A percentile compares a stretch with the other conserved stretches of the same genome.
Evolutionary conservation across 2,113 vertebrate species (phyloP).

Genomic region (Cryptotis parvus): DNA sequence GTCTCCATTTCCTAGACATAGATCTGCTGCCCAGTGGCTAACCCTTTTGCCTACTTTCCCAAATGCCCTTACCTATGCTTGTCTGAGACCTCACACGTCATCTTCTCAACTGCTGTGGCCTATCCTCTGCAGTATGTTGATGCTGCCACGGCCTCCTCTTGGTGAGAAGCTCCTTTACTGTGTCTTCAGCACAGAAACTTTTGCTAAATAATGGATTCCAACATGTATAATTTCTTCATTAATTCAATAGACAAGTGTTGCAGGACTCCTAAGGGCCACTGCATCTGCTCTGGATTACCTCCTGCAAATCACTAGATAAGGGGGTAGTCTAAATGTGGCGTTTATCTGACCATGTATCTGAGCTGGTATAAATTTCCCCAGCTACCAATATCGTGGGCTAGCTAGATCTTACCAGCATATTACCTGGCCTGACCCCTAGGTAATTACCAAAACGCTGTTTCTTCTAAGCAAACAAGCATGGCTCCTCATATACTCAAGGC

Average conservation of each 20-base stretch:
- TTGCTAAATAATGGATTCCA: constrained; percentile 82
- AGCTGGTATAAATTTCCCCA: too few relatives aligned
- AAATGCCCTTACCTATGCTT: not conserved
- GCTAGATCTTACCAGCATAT: too few relatives aligned
- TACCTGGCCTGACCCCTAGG: too few relatives aligned
- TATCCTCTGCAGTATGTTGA: constrained; percentile 57
- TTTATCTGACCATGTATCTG: too few relatives aligned
- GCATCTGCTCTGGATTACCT: too few relatives aligned
- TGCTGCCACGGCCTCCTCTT: not conserved
- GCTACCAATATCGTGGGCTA: too few relatives aligned
- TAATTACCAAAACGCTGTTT: too few relatives aligned
- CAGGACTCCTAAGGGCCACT: too few relatives aligned
- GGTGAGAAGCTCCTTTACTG: constrained; percentile 56
- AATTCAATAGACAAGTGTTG: constrained; percentile 85
- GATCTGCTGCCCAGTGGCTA: not conserved
- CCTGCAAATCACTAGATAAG: too few relatives aligned
- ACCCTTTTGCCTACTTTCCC: not conserved
- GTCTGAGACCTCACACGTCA: constrained; percentile 45
- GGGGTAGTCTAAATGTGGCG: too few relatives aligned
- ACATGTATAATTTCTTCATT: constrained; percentile 86
- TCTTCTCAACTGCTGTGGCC: constrained; percentile 35
- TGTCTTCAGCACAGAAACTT: constrained; percentile 77
- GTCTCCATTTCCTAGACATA: constrained; percentile 9
- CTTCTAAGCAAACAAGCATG: too few relatives aligned
- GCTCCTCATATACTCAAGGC: too few relatives aligned